Base-by-base conservation (phyloP, 2,797 vertebrate species). In the Champsocephalus esox region DNA sequence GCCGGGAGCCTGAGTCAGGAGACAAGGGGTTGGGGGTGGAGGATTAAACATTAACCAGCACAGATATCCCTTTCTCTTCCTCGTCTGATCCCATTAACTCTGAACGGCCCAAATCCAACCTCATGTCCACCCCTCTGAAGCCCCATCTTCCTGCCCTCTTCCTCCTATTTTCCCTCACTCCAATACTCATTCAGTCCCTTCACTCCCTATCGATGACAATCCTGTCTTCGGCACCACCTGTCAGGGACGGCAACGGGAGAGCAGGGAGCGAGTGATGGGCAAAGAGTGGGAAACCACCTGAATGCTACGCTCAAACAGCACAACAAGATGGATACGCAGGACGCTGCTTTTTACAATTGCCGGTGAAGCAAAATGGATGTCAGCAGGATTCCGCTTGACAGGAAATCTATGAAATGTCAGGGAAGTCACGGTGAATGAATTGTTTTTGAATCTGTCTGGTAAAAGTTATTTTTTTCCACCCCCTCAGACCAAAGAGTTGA, bases 31-130 rank as follows among this genome's bases (percentile, higher is more conserved):
- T 86, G 79, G 77, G 75, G 72, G 78, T 79, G 77, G 44, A 66
- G 85, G 90, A 94, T 95, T 95, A 93, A 91, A 94, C 91, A 94
- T 94, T 92, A 94, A 94, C 91, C 79, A 75, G 75, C 86, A 81
- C 79, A 89, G 79, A 93, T 90, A 91, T 91, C 70, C 88, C 85
- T 85, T 84, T 92, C 85, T 91, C 79, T 92, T 86, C 81, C 81
- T 86, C 77, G 62, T 85, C 89, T 92, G 90, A 94, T 94, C 92
- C 88, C 90, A 93, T 95, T 95, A 93, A 95, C 91, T 92, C 88
- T 45, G 83, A 73, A 86, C 59, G 67, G 84, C 73, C 90, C 58
- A 66, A 88, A 82, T 87, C 86, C 81, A 85, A 84, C 83, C 68
- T 70, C 68, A 21, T 57, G 82, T 80, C 85, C 87, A 81, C 77